Conservation (phyloP, 2,797 vertebrate genomes). For the Enteromius trimaculatus region DNA sequence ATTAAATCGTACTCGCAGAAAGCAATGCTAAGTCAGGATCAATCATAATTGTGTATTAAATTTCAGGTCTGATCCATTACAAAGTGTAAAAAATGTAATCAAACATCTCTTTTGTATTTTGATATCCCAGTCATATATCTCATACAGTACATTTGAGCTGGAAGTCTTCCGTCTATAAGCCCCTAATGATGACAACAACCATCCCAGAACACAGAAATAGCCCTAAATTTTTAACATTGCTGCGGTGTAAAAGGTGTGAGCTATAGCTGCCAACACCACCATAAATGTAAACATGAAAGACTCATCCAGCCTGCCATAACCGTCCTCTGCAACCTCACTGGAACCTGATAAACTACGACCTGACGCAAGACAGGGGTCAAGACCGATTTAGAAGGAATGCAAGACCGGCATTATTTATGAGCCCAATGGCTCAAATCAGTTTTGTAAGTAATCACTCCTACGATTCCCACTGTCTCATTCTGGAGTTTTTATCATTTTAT, state of each 20-base stretch:
- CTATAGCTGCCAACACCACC: conserved; percentile 52
- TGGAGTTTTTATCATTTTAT: background rate
- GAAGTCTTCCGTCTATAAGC: conserved; percentile 47
- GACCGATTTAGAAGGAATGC: conserved; percentile 31
- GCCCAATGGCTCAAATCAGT: conserved; percentile 1
- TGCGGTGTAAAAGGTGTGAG: conserved; percentile 79
- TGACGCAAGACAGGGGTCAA: conserved; percentile 21
- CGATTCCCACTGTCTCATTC: background rate
- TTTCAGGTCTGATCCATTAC: background rate
- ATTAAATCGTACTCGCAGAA: background rate
- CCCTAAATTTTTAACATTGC: conserved; percentile 76
- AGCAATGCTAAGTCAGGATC: background rate
- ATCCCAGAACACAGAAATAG: conserved; percentile 46
- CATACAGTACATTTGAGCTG: background rate
- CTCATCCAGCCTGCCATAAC: conserved; percentile 4
- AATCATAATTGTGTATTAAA: background rate
- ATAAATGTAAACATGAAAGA: conserved; percentile 59
- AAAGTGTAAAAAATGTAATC: background rate
- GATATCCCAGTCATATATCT: too few relatives aligned
- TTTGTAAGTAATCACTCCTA: background rate
- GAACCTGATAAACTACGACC: conserved; percentile 40
- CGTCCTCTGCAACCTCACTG: conserved; percentile 48
- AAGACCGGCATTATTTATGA: background rate
- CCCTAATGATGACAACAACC: conserved; percentile 53
- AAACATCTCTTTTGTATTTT: background rate